These are phyloP conservation scores for Rhinichthys osculus DNA, from an alignment of 2,797 vertebrate genomes.

Conservation along the genomic window DNA sequence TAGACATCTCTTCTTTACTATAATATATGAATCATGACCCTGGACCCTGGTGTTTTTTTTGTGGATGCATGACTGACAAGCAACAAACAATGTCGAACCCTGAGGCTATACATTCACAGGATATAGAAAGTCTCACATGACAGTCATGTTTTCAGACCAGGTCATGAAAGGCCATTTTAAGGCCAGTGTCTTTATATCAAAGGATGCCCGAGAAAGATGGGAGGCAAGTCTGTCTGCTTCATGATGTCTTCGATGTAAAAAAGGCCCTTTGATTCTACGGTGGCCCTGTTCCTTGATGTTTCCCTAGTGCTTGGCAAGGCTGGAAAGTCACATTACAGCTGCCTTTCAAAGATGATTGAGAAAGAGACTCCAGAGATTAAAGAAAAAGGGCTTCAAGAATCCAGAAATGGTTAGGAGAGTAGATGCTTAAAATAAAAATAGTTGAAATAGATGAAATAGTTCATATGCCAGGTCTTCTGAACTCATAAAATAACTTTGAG, in stretches of 20 bases:
- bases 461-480: not conserved
- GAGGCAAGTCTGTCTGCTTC: conserved; percentile 44
- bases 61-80: not conserved
- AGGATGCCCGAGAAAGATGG: conserved; percentile 45
- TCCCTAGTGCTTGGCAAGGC: conserved; percentile 30
- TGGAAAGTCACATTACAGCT: conserved; percentile 37
- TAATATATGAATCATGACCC: not conserved
- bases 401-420: conserved; percentile 6
- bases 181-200: conserved; percentile 59
- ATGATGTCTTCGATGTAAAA: conserved; percentile 44
- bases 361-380: conserved; percentile 39
- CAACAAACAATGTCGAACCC: not conserved
- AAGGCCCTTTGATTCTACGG: conserved; percentile 56
- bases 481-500: not conserved
- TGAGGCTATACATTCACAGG: conserved; percentile 17
- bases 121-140: conserved; percentile 15
- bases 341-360: conserved; percentile 47
- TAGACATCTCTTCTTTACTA: not conserved
- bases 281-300: conserved; percentile 46
- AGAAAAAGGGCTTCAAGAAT: conserved; percentile 26
- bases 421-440: no score
- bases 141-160: not conserved
- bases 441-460: no score
- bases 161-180: conserved; percentile 12
- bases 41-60: not conserved